Percentiles rank a stretch among this genome's conserved stretches.
Evolutionary conservation across 2,113 vertebrate species (phyloP).

Genomic region (Sceloporus undulatus): DNA sequence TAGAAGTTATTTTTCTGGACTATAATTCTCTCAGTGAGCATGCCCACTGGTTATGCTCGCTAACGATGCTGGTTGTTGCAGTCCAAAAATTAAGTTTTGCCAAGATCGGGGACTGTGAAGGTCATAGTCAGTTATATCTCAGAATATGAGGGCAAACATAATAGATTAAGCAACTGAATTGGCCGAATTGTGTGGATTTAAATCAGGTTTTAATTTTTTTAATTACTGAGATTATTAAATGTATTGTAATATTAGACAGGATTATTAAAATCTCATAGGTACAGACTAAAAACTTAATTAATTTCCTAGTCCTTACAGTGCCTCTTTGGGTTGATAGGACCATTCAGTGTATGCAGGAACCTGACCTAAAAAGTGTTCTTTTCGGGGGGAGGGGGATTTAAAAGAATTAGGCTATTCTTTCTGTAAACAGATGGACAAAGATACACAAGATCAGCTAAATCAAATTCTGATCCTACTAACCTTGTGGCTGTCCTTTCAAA

Average conservation of each 20-base stretch:
- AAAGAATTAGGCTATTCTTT: not conserved
- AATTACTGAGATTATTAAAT: not conserved
- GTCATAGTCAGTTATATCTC: not conserved
- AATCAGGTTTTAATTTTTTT: not conserved
- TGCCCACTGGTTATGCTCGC: too few relatives aligned
- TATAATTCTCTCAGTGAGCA: too few relatives aligned
- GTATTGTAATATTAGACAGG: too few relatives aligned
- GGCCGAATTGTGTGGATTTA: not conserved
- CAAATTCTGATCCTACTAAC: slow-evolving; percentile 1
- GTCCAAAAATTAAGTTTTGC: too few relatives aligned
- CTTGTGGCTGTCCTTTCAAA: not conserved
- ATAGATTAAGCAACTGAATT: too few relatives aligned
- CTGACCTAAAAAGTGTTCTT: not conserved
- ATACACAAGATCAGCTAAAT: not conserved
- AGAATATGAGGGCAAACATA: not conserved
- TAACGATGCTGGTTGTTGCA: too few relatives aligned
- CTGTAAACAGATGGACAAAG: not conserved
- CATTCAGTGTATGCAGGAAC: not conserved
- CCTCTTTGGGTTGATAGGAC: not conserved
- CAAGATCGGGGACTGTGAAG: not conserved
- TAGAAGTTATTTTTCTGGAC: too few relatives aligned
- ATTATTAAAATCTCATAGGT: not conserved
- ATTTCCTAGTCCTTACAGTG: not conserved
- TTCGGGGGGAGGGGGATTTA: not conserved
- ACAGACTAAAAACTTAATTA: not conserved